phyloP scores from a whole-genome alignment of 2,888 invertebrate species.

The Saturnia pavonia region DNA sequence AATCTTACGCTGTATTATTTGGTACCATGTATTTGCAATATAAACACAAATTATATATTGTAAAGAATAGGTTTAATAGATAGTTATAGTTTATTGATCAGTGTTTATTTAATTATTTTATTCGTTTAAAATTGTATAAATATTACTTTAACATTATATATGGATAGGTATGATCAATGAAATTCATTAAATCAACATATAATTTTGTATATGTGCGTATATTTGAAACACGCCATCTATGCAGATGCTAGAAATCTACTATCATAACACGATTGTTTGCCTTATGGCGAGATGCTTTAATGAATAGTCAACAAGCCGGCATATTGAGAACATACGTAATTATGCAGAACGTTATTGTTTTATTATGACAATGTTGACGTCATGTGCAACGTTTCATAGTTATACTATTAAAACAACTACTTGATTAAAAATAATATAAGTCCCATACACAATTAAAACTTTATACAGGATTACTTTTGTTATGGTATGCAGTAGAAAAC shows the following conservation, averaged over 20 bases:
- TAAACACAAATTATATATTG: too few relatives aligned
- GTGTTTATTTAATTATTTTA: background rate
- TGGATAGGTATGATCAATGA: conserved; percentile 5
- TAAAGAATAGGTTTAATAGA: too few relatives aligned
- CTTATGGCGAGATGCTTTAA: conserved; percentile 70
- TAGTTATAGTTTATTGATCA: too few relatives aligned
- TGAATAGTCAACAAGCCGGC: conserved; percentile 74
- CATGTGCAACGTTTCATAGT: conserved; percentile 3
- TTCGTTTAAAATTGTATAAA: too few relatives aligned
- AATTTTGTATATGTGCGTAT: conserved; percentile 44
- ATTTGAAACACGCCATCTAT: conserved; percentile 54
- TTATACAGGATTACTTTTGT: too few relatives aligned
- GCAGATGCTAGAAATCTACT: conserved; percentile 70
- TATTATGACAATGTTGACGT: conserved; percentile 25
- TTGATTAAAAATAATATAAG: background rate
- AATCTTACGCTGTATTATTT: too few relatives aligned
- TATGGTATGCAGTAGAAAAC: too few relatives aligned
- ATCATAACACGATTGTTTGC: conserved; percentile 71
- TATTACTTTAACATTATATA: too few relatives aligned
- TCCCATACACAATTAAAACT: background rate
- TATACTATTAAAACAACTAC: background rate
- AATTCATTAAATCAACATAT: conserved; percentile 51
- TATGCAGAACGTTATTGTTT: conserved; percentile 52
- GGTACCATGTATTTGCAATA: too few relatives aligned
- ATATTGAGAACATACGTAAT: conserved; percentile 31